Base-by-base conservation (phyloP, 2,797 vertebrate genomes). In the Coilia nasus region DNA sequence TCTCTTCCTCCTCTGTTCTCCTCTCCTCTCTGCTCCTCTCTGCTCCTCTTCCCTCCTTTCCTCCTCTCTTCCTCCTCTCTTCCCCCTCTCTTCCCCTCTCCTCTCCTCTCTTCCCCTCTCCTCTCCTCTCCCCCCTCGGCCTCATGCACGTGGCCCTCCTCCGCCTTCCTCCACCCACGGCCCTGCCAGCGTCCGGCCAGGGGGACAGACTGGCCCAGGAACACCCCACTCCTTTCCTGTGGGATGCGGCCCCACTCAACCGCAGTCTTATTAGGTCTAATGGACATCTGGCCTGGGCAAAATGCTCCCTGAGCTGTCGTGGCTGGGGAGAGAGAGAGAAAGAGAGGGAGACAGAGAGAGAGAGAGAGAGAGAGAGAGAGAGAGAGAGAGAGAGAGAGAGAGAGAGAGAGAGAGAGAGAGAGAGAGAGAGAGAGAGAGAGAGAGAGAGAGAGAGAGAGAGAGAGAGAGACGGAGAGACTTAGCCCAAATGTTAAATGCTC, bases 241-340 rank as follows among this genome's bases (percentile, higher is more conserved):
- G 81, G 85, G 85, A 54, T 80, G 50, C 82, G 60, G 15, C 59
- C 17, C 28, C 28, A 54, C 31, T 67, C 41, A n/a, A 88, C 87
- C 87, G 23, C 85, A 88, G 83, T 83, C 56, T 86, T 83, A 85
- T 84, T 84, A 86, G 83, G 64, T 47, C 85, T 88, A 84, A 86
- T 86, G 59, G 81, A 35, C 87, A 88, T 86, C 81, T 88, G 87
- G 71, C 75, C 84, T 15, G 62, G 81, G 86, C 86, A 85, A 80
- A 86, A 41, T 81, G 10, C 56, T 71, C 62, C 71, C 82, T 84
- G 81, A 83, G 71, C 41, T 54, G 50, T 64, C 80, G 46, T 75
- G 82, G 81, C 86, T 84, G 84, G 1, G 46, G 81, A 85, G 82
- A 83, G 59, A 81, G 14, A 71, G 25, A 11, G 67, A 35, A n/a